Conservation (phyloP, 2,888 invertebrate genomes). For the Ennomos erosarius region DNA sequence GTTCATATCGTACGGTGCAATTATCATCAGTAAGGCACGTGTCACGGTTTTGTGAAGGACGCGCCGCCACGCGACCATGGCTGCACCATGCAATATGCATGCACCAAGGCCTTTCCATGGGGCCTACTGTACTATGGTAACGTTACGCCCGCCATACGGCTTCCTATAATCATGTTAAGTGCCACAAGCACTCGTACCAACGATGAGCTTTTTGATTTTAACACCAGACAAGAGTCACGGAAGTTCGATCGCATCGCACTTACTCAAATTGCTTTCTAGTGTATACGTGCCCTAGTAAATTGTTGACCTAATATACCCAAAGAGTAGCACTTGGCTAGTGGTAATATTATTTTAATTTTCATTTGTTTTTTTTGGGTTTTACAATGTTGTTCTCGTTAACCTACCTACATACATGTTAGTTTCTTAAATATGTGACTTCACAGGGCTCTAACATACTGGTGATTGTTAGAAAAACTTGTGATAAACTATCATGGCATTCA, state of each 20-base stretch:
- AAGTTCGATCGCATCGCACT: slow-evolving; percentile 66
- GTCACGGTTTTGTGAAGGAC: slow-evolving; percentile 62
- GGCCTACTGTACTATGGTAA: slow-evolving; percentile 12
- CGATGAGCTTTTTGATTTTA: slow-evolving; percentile 75
- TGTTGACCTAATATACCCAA: slow-evolving; percentile 44
- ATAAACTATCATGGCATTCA: no score
- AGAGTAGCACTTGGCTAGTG: not conserved
- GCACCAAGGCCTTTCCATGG: slow-evolving; percentile 44
- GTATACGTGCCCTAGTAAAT: slow-evolving; percentile 54
- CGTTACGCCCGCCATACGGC: slow-evolving; percentile 57
- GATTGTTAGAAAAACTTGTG: no score
- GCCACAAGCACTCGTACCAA: slow-evolving; percentile 69
- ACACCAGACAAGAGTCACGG: slow-evolving; percentile 57
- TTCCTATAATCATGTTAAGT: slow-evolving; percentile 85
- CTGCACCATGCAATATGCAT: slow-evolving; percentile 48
- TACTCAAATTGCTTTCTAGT: slow-evolving; percentile 33
- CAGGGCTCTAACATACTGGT: no score
- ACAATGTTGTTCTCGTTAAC: no score
- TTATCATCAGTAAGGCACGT: slow-evolving; percentile 63
- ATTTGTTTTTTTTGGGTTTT: no score
- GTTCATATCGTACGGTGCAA: slow-evolving; percentile 62
- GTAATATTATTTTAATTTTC: no score
- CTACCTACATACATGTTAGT: no score
- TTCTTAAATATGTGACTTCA: no score
- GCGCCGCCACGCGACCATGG: slow-evolving; percentile 51